Conservation (phyloP, 2,113 vertebrate genomes). For the Pampusana beccarii region DNA sequence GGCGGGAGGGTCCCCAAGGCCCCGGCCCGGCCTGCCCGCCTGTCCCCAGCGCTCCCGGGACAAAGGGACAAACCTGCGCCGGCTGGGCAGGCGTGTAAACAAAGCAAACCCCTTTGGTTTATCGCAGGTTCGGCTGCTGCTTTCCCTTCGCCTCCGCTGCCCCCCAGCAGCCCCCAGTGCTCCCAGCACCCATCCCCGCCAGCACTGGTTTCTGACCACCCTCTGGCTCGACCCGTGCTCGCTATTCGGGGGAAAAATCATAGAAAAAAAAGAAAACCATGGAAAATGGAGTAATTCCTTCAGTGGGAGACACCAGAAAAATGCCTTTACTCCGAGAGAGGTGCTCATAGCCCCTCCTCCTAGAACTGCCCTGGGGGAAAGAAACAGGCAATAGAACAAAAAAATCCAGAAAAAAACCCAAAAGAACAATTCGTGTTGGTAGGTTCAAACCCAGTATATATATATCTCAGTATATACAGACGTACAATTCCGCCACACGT, state of each 20-base stretch:
- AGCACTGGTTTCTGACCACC: neutral
- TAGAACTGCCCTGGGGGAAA: neutral
- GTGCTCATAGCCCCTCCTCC: neutral
- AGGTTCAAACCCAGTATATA: constrained; percentile 40
- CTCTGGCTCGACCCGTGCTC: neutral
- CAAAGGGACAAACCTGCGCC: constrained; percentile 21
- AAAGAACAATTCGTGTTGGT: neutral
- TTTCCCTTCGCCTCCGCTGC: neutral
- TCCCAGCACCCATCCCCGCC: neutral
- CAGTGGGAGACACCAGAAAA: constrained; percentile 28
- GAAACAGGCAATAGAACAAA: neutral
- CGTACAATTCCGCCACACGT: constrained; percentile 25
- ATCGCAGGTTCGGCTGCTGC: constrained; percentile 12
- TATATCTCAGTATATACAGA: constrained; percentile 70
- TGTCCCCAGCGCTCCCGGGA: constrained; percentile 16
- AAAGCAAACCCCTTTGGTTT: constrained; percentile 71
- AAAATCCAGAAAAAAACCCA: neutral
- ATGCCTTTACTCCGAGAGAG: neutral
- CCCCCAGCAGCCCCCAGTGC: neutral
- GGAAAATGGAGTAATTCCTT: constrained; percentile 5
- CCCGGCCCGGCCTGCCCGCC: neutral
- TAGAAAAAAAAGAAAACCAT: too few relatives aligned
- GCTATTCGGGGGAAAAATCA: neutral
- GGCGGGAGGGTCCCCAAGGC: neutral
- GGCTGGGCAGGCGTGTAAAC: constrained; percentile 54